These are phyloP conservation scores for Parnassius apollo DNA, from an alignment of 2,888 invertebrate genomes.

Conservation along the genomic window DNA sequence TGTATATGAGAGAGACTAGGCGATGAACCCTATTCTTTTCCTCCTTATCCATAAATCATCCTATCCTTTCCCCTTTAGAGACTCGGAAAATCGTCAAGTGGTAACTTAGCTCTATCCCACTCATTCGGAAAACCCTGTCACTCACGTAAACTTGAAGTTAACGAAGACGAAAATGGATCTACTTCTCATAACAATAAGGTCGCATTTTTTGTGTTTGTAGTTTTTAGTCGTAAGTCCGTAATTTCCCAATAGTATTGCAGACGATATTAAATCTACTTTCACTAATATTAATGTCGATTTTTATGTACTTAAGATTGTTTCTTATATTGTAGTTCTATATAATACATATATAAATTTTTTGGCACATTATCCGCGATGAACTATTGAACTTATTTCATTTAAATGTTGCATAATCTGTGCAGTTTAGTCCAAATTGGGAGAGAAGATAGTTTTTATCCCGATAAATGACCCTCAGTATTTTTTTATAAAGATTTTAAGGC, in stretches of 20 bases:
- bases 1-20: too few relatives aligned
- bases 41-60: not conserved
- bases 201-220: slow-evolving; percentile 27
- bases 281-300: not conserved
- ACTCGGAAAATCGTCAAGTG: slow-evolving; percentile 8
- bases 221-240: too few relatives aligned
- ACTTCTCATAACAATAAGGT: slow-evolving; percentile 47
- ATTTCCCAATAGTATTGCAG: slow-evolving; percentile 18
- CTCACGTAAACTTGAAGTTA: slow-evolving; percentile 8
- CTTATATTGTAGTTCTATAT: too few relatives aligned
- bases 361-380: too few relatives aligned
- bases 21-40: too few relatives aligned
- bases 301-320: not conserved
- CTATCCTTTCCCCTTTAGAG: slow-evolving; percentile 1
- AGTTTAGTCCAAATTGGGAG: too few relatives aligned
- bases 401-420: too few relatives aligned
- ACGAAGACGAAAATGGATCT: slow-evolving; percentile 41
- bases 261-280: slow-evolving; percentile 43
- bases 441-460: too few relatives aligned
- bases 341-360: too few relatives aligned
- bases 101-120: not conserved
- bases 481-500: too few relatives aligned
- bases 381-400: too few relatives aligned
- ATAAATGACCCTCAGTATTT: too few relatives aligned
- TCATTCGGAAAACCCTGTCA: not conserved